Conservation (phyloP, 2,797 vertebrate genomes). For the Melanogrammus aeglefinus region DNA sequence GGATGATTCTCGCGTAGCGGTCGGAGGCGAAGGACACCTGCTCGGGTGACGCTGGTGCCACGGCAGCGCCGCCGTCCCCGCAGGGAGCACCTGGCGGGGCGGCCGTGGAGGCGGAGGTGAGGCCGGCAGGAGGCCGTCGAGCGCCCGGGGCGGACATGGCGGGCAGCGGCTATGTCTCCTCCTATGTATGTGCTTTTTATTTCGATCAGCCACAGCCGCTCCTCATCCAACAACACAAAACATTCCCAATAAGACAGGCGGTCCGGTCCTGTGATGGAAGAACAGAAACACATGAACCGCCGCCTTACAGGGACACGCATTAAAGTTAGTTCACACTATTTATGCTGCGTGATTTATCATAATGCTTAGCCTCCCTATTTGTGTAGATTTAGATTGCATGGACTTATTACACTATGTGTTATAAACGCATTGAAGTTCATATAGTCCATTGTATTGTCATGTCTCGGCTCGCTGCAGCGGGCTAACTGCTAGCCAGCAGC, state of each 20-base stretch:
- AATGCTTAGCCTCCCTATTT: neutral
- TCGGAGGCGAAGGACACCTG: slow-evolving; percentile 75
- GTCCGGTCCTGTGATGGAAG: neutral
- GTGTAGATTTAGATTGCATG: neutral
- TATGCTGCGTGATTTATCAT: neutral
- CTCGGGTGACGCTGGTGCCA: slow-evolving; percentile 51
- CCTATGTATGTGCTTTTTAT: slow-evolving; percentile 45
- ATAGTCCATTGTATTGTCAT: neutral
- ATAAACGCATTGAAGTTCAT: neutral
- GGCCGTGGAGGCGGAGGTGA: slow-evolving; percentile 25
- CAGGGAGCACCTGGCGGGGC: slow-evolving; percentile 37
- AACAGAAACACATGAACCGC: neutral
- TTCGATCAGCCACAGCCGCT: neutral
- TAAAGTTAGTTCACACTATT: neutral
- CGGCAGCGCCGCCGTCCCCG: slow-evolving; percentile 41
- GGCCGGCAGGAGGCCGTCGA: neutral
- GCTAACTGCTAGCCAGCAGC: slow-evolving; percentile 39
- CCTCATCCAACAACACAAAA: slow-evolving; percentile 20
- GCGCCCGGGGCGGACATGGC: slow-evolving; percentile 52
- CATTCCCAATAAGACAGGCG: slow-evolving; percentile 34
- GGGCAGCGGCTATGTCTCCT: slow-evolving; percentile 29
- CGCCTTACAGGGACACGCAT: neutral
- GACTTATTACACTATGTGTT: neutral
- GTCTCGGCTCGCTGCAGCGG: slow-evolving; percentile 4
- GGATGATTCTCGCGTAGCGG: slow-evolving; percentile 83